Evolutionary conservation across 2,888 invertebrate species (phyloP).

Genomic region (Microchrysa polita): DNA sequence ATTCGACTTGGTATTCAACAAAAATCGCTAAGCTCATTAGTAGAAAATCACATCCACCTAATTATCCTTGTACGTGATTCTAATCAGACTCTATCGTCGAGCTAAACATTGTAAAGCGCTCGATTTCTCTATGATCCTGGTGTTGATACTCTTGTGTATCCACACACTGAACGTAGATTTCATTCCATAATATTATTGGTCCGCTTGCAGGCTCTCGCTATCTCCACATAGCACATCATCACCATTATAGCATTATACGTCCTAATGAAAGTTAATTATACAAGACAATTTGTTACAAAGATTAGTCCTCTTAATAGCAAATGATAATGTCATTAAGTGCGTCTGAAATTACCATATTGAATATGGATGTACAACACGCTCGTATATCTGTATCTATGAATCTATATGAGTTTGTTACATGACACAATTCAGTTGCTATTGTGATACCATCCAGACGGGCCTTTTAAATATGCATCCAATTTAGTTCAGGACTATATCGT

Average conservation of each 20-base stretch:
- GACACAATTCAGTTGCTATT: conserved; percentile 8
- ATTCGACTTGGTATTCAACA: conserved; percentile 27
- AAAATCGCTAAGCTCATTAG: conserved; percentile 36
- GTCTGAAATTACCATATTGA: conserved; percentile 19
- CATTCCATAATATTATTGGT: neutral
- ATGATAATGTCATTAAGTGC: conserved; percentile 14
- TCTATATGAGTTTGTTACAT: neutral
- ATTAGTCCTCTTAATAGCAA: conserved; percentile 14
- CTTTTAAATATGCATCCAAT: conserved; percentile 2
- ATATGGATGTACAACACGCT: neutral
- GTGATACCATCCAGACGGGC: neutral
- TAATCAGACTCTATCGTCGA: conserved; percentile 32
- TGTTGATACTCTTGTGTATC: no score
- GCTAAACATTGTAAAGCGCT: conserved; percentile 22
- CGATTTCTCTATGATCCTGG: conserved; percentile 15
- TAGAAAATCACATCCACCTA: conserved; percentile 41
- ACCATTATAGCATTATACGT: conserved; percentile 7
- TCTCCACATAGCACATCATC: neutral
- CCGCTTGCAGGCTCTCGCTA: neutral
- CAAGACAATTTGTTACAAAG: conserved; percentile 29
- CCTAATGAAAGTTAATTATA: conserved; percentile 36
- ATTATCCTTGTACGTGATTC: conserved; percentile 41
- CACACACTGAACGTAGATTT: no score
- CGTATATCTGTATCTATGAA: neutral
- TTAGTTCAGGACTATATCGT: neutral